Evolutionary conservation across 2,888 invertebrate genomes (phyloP).

Genomic region (Neoaliturus tenellus): DNA sequence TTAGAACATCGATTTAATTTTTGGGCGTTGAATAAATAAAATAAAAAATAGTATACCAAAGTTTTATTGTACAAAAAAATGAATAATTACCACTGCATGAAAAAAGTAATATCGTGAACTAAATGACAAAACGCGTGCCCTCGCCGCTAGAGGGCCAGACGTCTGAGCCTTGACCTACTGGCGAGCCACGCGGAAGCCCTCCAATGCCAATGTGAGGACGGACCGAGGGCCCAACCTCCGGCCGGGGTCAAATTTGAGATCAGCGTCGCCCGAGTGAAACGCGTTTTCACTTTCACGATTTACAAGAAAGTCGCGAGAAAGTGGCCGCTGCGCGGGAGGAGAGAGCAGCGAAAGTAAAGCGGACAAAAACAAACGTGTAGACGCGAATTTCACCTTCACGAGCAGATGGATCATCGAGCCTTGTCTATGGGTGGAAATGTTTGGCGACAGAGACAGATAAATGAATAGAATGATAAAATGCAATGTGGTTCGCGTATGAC

Average conservation of each 20-base stretch:
- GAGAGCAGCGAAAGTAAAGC: constrained; percentile 49
- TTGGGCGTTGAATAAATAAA: too few relatives aligned
- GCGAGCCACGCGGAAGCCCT: neutral
- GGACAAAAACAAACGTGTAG: constrained; percentile 11
- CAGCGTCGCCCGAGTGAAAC: constrained; percentile 55
- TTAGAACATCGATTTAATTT: too few relatives aligned
- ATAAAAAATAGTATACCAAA: too few relatives aligned
- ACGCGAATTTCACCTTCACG: constrained; percentile 9
- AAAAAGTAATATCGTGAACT: too few relatives aligned
- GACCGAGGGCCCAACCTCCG: neutral
- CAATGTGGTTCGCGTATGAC: too few relatives aligned
- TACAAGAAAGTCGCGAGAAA: constrained; percentile 69
- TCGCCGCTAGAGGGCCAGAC: constrained; percentile 4
- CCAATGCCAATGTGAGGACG: neutral
- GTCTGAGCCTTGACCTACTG: neutral
- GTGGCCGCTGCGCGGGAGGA: constrained; percentile 62
- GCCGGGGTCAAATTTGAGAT: constrained; percentile 24
- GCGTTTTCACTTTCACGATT: constrained; percentile 69
- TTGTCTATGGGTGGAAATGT: too few relatives aligned
- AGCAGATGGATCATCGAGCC: neutral
- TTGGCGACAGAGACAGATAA: too few relatives aligned
- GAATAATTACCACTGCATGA: too few relatives aligned
- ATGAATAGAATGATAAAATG: too few relatives aligned
- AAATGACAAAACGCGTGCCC: neutral
- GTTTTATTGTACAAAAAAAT: too few relatives aligned